These are phyloP conservation scores for Chiloscyllium plagiosum DNA, from an alignment of 2,113 vertebrate genomes.

Conservation along the genomic window DNA sequence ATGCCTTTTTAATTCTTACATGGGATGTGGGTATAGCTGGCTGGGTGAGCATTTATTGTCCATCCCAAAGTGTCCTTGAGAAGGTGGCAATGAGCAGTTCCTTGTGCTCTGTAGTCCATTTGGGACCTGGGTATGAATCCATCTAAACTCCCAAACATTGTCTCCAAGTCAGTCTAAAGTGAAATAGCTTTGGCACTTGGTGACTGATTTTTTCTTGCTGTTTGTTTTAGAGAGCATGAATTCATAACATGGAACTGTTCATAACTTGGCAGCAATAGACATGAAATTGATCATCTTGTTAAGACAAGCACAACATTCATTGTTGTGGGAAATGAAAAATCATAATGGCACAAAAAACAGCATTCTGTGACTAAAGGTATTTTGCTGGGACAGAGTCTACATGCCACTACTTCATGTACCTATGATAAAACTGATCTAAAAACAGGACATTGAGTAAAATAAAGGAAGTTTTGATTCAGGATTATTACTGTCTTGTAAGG, in stretches of 20 bases:
- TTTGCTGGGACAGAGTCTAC: not conserved
- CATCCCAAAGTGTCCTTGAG: no score
- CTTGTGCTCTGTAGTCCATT: no score
- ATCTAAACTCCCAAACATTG: not conserved
- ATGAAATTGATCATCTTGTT: not conserved
- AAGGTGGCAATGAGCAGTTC: no score
- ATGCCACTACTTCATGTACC: not conserved
- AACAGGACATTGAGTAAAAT: not conserved
- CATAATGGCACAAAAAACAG: not conserved
- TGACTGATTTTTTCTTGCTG: not conserved
- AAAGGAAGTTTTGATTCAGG: not conserved
- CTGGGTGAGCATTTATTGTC: no score
- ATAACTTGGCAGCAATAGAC: not conserved
- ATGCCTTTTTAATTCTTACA: not conserved
- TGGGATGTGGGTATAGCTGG: no score
- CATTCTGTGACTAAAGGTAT: not conserved
- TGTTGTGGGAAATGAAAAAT: not conserved
- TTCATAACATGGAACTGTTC: not conserved
- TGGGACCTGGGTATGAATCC: not conserved
- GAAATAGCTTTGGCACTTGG: not conserved
- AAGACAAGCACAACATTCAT: not conserved
- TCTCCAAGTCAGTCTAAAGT: not conserved
- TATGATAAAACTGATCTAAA: not conserved
- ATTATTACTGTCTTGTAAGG: not conserved
- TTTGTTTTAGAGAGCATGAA: not conserved